Evolutionary conservation across 2,888 invertebrate species (phyloP).

Genomic region (Eilema griseolum): DNA sequence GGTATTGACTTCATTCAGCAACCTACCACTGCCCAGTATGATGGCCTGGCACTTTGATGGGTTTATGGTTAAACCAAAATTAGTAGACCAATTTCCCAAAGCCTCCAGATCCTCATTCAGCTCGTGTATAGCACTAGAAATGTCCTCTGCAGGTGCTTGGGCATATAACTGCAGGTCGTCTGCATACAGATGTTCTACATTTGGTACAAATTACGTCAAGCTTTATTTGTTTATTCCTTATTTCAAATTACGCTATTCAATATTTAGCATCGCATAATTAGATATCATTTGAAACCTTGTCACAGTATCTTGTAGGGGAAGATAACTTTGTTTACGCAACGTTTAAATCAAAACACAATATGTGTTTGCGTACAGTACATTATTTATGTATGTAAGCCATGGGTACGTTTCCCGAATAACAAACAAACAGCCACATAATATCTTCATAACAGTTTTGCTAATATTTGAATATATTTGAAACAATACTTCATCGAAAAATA

Average conservation of each 20-base stretch:
- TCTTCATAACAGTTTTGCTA: background rate
- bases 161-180: no score
- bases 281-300: background rate
- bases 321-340: background rate
- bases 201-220: background rate
- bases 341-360: background rate
- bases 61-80: no score
- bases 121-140: no score
- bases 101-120: no score
- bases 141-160: no score
- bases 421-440: background rate
- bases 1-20: no score
- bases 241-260: background rate
- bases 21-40: no score
- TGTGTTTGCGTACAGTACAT: background rate
- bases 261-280: background rate
- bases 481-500: background rate
- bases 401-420: background rate
- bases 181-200: background rate
- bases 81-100: no score
- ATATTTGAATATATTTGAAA: background rate
- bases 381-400: background rate
- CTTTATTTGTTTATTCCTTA: background rate
- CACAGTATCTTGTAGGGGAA: background rate
- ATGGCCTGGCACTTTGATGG: no score